Percentiles rank a stretch among this genome's conserved stretches.
phyloP scores from a whole-genome alignment of 2,113 vertebrate species.

The Hippocampus barbouri region DNA sequence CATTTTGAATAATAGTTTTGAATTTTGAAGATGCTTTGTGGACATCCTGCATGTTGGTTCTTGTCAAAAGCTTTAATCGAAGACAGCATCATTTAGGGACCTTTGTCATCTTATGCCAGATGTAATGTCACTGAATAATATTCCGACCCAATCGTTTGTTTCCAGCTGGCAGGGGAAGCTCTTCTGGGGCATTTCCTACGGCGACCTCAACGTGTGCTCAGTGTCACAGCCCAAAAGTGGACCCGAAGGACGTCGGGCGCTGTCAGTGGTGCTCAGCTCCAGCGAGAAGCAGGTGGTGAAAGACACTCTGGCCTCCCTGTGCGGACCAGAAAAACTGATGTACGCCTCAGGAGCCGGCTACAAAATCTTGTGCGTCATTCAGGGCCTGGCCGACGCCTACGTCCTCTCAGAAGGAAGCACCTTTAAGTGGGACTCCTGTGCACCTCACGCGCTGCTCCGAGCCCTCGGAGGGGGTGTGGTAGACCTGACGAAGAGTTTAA shows the following conservation, averaged over 20 bases:
- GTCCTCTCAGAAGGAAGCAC: slow-evolving; percentile 77
- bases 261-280: slow-evolving; percentile 75
- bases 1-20: no score
- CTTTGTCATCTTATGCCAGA: no score
- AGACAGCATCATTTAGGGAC: no score
- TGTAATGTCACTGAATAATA: neutral
- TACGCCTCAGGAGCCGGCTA: slow-evolving; percentile 75
- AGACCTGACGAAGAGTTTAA: slow-evolving; percentile 60
- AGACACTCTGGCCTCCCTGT: slow-evolving; percentile 56
- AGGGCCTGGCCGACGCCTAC: slow-evolving; percentile 70
- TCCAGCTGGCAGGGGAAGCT: slow-evolving; percentile 75
- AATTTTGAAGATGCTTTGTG: no score
- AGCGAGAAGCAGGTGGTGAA: slow-evolving; percentile 67
- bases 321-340: slow-evolving; percentile 53
- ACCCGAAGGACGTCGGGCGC: neutral
- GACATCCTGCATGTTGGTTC: no score
- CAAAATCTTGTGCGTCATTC: slow-evolving; percentile 77
- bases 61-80: no score
- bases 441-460: slow-evolving; percentile 73
- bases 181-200: slow-evolving; percentile 73
- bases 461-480: slow-evolving; percentile 72
- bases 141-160: slow-evolving; percentile 7
- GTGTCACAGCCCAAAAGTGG: slow-evolving; percentile 33
- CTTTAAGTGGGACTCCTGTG: slow-evolving; percentile 79
- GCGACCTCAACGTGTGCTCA: slow-evolving; percentile 56